phyloP scores from a whole-genome alignment of 2,113 vertebrate genomes.

The Corythaeola cristata region DNA sequence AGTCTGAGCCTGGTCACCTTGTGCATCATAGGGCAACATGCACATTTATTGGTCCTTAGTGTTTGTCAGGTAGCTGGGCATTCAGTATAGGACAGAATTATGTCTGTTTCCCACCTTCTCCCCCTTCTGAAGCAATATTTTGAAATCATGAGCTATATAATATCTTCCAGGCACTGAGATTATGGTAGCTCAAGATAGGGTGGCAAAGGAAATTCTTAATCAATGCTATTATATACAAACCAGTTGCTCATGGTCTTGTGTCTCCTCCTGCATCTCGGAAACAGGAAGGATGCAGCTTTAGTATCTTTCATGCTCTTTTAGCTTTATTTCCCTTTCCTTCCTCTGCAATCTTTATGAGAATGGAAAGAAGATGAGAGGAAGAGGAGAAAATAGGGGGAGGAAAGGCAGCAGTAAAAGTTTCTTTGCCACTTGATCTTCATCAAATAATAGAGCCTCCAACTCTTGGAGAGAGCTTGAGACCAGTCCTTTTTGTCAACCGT shows the following conservation, averaged over 20 bases:
- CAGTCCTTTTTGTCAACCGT: neutral
- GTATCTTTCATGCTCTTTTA: neutral
- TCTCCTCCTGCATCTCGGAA: neutral
- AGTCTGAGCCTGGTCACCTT: neutral
- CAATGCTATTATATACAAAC: neutral
- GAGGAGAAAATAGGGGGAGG: neutral
- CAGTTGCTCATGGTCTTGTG: neutral
- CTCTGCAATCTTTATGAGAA: neutral
- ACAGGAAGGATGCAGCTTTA: neutral
- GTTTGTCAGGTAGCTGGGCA: conserved; percentile 22
- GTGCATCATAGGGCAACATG: neutral
- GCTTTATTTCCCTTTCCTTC: neutral
- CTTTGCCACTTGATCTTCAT: neutral
- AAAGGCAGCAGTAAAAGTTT: neutral
- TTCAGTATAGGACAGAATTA: conserved; percentile 28
- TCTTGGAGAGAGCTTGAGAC: neutral
- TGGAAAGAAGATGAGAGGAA: neutral
- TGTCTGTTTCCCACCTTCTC: neutral
- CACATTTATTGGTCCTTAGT: conserved; percentile 8
- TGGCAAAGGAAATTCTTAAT: neutral
- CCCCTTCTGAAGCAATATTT: neutral
- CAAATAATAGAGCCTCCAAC: neutral
- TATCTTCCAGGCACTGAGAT: neutral
- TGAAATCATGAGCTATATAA: conserved; percentile 12
- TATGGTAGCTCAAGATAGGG: neutral